Conservation (phyloP, 1,140 invertebrate genomes). For the Drosophila seguyi region DNA sequence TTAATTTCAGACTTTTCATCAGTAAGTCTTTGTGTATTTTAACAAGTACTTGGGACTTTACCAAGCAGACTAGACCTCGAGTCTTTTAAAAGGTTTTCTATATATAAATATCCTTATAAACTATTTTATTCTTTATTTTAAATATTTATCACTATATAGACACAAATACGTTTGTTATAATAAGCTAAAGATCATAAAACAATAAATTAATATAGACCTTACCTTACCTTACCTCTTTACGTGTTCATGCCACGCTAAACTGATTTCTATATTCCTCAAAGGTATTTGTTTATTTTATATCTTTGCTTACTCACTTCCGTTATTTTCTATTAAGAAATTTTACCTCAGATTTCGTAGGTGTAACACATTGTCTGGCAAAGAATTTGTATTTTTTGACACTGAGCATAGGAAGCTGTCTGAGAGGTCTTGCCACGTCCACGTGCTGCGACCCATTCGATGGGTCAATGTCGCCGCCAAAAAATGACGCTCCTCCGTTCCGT, state of each 20-base stretch:
- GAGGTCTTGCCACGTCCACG: constrained; percentile 3
- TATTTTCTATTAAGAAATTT: background rate
- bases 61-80: no score
- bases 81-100: no score
- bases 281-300: background rate
- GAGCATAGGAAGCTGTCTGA: background rate
- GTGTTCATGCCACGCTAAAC: background rate
- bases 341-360: background rate
- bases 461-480: constrained; percentile 36
- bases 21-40: no score
- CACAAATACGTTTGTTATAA: background rate
- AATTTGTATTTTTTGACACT: background rate
- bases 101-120: no score
- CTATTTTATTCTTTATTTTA: no score
- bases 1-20: no score
- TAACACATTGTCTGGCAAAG: background rate
- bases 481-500: background rate
- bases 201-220: background rate
- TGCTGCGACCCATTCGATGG: constrained; percentile 35
- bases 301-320: background rate
- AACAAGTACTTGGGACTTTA: no score
- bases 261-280: background rate
- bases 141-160: background rate
- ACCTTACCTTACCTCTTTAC: background rate
- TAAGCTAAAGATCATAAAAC: background rate